Evolutionary conservation across 2,113 vertebrate species (phyloP).

Genomic region (Suncus etruscus): DNA sequence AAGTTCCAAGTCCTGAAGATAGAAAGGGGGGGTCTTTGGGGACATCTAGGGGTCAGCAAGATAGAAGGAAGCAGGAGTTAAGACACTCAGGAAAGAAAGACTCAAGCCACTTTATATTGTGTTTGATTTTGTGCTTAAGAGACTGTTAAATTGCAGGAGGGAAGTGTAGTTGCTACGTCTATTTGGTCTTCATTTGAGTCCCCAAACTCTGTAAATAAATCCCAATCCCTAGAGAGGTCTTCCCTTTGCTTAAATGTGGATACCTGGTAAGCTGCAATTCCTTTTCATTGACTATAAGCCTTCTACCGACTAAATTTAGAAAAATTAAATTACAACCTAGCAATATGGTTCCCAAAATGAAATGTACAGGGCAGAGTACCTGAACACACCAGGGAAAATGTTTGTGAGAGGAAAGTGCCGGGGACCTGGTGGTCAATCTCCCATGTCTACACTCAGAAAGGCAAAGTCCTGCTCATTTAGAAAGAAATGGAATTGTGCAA

Average conservation of each 20-base stretch:
- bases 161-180: slow-evolving; percentile 54
- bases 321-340: slow-evolving; percentile 78
- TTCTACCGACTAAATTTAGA: slow-evolving; percentile 77
- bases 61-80: slow-evolving; percentile 50
- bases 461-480: slow-evolving; percentile 62
- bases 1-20: slow-evolving; percentile 43
- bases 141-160: slow-evolving; percentile 75
- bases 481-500: slow-evolving; percentile 60
- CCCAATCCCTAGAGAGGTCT: slow-evolving; percentile 62
- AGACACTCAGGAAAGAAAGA: slow-evolving; percentile 41
- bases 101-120: slow-evolving; percentile 54
- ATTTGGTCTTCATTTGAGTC: slow-evolving; percentile 75
- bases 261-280: slow-evolving; percentile 65
- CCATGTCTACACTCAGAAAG: slow-evolving; percentile 29
- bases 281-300: slow-evolving; percentile 45
- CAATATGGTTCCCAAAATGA: slow-evolving; percentile 65
- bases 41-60: slow-evolving; percentile 49
- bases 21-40: slow-evolving; percentile 51
- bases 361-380: slow-evolving; percentile 58
- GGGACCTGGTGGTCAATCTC: slow-evolving; percentile 60
- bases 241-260: slow-evolving; percentile 67
- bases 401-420: background rate
- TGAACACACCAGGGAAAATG: slow-evolving; percentile 56
- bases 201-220: slow-evolving; percentile 73
- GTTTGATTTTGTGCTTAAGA: slow-evolving; percentile 79